Percentiles rank a stretch among this genome's conserved stretches.
Conservation (phyloP, 2,888 invertebrate genomes). For the Rhingia rostrata region DNA sequence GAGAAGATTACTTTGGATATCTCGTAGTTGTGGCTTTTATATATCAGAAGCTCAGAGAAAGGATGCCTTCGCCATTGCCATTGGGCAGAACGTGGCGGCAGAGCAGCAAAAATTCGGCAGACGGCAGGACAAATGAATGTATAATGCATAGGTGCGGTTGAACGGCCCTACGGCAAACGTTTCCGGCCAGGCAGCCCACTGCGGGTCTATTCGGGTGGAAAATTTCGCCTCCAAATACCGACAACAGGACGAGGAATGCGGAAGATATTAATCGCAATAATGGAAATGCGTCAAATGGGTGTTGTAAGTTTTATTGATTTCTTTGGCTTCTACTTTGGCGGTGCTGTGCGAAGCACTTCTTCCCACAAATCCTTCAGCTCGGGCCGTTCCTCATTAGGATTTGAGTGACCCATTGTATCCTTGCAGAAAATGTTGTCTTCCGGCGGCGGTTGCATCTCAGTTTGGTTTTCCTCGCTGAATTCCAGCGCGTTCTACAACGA, state of each 20-base stretch:
- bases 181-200: conserved; percentile 41
- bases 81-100: too few species aligned
- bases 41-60: conserved; percentile 3
- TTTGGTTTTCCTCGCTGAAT: conserved; percentile 32
- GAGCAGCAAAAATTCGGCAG: conserved; percentile 38
- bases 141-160: conserved; percentile 66
- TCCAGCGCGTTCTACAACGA: conserved; percentile 19
- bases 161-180: conserved; percentile 50
- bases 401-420: conserved; percentile 13
- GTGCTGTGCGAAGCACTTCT: conserved; percentile 7
- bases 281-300: conserved; percentile 59
- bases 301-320: conserved; percentile 49
- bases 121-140: conserved; percentile 61
- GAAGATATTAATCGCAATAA: conserved; percentile 59
- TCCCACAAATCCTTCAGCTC: conserved; percentile 43
- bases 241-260: conserved; percentile 39
- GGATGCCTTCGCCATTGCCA: conserved; percentile 9
- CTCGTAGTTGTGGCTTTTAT: conserved; percentile 18
- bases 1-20: conserved; percentile 54
- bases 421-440: conserved; percentile 22
- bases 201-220: conserved; percentile 50
- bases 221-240: conserved; percentile 30
- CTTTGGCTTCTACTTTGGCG: conserved; percentile 6
- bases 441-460: neutral
- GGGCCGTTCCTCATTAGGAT: conserved; percentile 20